Percentiles rank a stretch among this genome's conserved stretches.
phyloP scores from a whole-genome alignment of 2,888 invertebrate genomes.

The Papilio demoleus region DNA sequence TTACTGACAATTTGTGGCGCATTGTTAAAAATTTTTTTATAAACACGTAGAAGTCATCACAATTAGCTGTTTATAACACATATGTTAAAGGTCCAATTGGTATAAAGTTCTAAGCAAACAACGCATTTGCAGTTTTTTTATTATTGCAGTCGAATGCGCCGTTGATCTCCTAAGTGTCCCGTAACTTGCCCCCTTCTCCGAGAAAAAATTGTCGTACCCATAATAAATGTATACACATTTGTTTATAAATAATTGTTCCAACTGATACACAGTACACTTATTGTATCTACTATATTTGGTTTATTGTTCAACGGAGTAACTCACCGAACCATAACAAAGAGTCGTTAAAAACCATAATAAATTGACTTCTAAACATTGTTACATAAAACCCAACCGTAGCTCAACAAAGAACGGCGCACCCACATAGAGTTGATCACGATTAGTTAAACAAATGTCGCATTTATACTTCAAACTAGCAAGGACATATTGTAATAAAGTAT shows the following conservation, averaged over 20 bases:
- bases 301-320: background rate
- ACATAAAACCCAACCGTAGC: constrained; percentile 40
- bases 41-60: background rate
- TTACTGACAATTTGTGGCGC: constrained; percentile 2
- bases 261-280: background rate
- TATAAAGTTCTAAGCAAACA: too few species aligned
- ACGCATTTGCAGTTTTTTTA: too few species aligned
- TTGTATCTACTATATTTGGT: background rate
- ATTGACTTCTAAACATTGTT: constrained; percentile 37
- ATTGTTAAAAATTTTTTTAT: background rate
- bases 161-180: too few species aligned
- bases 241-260: too few species aligned
- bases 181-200: too few species aligned
- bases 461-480: constrained; percentile 35
- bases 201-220: too few species aligned
- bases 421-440: constrained; percentile 48
- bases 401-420: constrained; percentile 48
- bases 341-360: constrained; percentile 27
- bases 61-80: too few species aligned
- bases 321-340: constrained; percentile 9
- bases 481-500: constrained; percentile 42
- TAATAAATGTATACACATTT: too few species aligned
- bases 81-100: too few species aligned
- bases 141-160: too few species aligned
- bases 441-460: constrained; percentile 38